Base-by-base conservation (phyloP, 2,888 invertebrate species). In the Heliconius aoede region DNA sequence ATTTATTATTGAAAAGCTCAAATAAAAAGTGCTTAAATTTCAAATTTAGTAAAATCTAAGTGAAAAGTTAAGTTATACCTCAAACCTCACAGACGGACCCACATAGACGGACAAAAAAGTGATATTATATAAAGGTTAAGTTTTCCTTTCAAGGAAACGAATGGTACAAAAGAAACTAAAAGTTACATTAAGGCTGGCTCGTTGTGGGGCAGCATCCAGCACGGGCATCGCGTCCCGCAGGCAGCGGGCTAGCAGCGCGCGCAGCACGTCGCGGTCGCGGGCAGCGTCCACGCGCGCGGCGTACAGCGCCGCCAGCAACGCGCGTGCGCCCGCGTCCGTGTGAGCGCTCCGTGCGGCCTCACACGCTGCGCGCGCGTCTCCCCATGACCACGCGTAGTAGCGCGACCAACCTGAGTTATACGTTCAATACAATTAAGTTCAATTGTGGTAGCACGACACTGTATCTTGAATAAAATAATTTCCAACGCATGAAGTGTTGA, bases 371-470 rank as follows among this genome's bases (percentile, higher is more conserved):
- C 80, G 78, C 76, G 86, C 87, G 83, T 94, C 94, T 80, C 94
- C 91, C 94, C 94, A 94, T 82, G 91, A 93, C 92, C 94, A 94
- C 76, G 86, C 86, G 86, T 94, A 93, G 89, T 91, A 91, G 5
- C 85, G 88, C 73, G 88, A 89, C 94, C 94, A 94, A 21, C 94
- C 94, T 94, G n/a, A 51, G 40, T 83, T n/a, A 55, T n/a, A 46
- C 46, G 1, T 46, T 46, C 21, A 21, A 9, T n/a, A 55, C n/a
- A 55, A 8, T n/a, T 55, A n/a, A n/a, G n/a, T n/a, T n/a, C n/a
- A n/a, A n/a, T n/a, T n/a, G n/a, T n/a, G n/a, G n/a, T 55, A 9
- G 55, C n/a, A n/a, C 11, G 9, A 55, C 9, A n/a, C n/a, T 11
- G 55, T n/a, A 55, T n/a, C n/a, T 3, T n/a, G 55, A 21, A 55